phyloP scores from a whole-genome alignment of 2,797 vertebrate species.

The Acipenser transmontanus region DNA sequence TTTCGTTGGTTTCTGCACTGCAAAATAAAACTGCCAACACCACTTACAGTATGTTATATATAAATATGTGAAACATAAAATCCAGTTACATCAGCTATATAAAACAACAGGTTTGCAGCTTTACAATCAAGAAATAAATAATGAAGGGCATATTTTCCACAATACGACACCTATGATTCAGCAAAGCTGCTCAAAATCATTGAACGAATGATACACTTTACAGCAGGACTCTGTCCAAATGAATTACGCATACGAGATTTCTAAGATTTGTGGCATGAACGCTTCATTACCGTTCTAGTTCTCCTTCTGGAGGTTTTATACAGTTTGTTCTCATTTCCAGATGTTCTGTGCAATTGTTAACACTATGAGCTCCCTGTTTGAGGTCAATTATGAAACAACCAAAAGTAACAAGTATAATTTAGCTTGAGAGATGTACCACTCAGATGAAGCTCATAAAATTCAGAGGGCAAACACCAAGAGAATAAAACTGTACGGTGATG shows the following conservation, averaged over 20 bases:
- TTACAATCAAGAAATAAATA: background rate
- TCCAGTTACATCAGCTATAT: background rate
- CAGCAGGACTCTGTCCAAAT: background rate
- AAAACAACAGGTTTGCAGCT: background rate
- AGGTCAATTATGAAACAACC: slow-evolving; percentile 18
- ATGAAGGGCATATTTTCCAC: background rate
- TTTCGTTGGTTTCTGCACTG: no score
- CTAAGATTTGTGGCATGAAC: slow-evolving; percentile 4
- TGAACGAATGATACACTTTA: background rate
- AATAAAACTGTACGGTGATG: background rate
- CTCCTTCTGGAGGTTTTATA: slow-evolving; percentile 27
- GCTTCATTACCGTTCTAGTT: slow-evolving; percentile 28
- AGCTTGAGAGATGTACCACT: slow-evolving; percentile 7
- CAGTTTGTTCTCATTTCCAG: slow-evolving; percentile 25
- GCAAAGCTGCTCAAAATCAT: background rate
- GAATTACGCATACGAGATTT: background rate
- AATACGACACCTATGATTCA: background rate
- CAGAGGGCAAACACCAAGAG: background rate
- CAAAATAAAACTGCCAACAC: no score
- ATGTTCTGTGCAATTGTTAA: slow-evolving; percentile 3
- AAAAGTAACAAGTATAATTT: slow-evolving; percentile 12
- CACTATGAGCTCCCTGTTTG: slow-evolving; percentile 16
- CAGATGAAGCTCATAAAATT: background rate
- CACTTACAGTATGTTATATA: background rate
- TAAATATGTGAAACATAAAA: background rate